These are phyloP conservation scores for Vanessa cardui DNA, from an alignment of 2,888 invertebrate genomes.

Conservation along the genomic window DNA sequence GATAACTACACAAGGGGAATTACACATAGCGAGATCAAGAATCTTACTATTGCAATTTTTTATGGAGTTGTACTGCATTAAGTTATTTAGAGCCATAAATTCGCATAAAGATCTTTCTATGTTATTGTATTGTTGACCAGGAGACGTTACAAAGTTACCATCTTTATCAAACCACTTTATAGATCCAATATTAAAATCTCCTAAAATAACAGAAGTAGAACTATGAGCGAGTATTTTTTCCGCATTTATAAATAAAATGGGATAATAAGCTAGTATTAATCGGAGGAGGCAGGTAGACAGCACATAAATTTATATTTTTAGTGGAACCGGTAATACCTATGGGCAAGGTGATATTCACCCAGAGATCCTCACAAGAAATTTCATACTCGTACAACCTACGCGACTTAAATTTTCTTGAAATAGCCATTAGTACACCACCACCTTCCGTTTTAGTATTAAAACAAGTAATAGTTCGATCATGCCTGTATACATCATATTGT, in stretches of 20 bases:
- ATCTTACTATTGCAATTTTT: not conserved
- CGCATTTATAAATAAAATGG: not conserved
- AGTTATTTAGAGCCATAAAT: slow-evolving; percentile 1
- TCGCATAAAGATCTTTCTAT: not conserved
- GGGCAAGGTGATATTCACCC: slow-evolving; percentile 9
- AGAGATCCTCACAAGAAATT: slow-evolving; percentile 10
- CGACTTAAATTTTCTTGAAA: no score
- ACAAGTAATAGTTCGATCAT: slow-evolving; percentile 8
- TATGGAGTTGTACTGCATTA: not conserved
- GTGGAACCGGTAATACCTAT: not conserved
- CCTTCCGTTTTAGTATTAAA: slow-evolving; percentile 9
- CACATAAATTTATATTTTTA: slow-evolving; percentile 8
- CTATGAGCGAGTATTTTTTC: not conserved
- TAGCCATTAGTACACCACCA: no score
- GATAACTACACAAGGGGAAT: not conserved
- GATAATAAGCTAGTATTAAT: not conserved
- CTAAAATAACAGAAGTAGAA: not conserved
- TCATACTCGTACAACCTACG: slow-evolving; percentile 5
- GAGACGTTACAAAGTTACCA: not conserved
- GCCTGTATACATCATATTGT: slow-evolving; percentile 10
- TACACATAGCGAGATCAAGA: not conserved
- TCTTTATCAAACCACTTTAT: not conserved
- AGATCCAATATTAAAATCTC: not conserved
- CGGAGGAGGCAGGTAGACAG: slow-evolving; percentile 7
- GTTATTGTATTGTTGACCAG: not conserved